Base-by-base conservation (phyloP, 2,113 vertebrate genomes). In the Oreochromis tanganicae region DNA sequence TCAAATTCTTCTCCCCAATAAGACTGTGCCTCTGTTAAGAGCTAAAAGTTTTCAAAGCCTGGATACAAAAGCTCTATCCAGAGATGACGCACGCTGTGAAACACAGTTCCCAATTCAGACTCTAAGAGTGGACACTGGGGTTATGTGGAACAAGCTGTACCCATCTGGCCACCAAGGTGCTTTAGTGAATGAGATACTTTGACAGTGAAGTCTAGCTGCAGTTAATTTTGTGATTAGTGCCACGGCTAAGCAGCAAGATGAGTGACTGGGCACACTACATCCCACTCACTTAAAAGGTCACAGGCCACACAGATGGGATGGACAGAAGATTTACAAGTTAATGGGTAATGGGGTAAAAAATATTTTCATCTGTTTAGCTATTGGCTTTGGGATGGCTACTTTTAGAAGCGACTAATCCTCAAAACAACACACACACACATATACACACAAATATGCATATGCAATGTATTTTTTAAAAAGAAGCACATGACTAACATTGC, bases 291-390 rank as follows among this genome's bases (percentile, higher is more conserved):
- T 24, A 16, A 5, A 68, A 88, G 88, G 63, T 89, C 83, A 87
- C 24, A 52, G 75, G 81, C 10, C 59, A 83, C 24, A 38, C 91
- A 90, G 86, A 91, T 88, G 89, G 84, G 59, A 73, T 7, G 57
- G 38, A 75, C 71, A 16, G 66, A 57, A 54, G 82, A 88, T 84
- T 84, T 87, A 61, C 61, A 83, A 91, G 86, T 88, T 79, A 81
- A 63, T 79, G 82, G 73, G 57, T 88, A 81, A 90, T 83, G 43
- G 82, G 36, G 36, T 87, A 78, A 84, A 89, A 85, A 85, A 87
- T 41, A 41, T 5, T 32, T 21, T 79, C 56, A 14, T 85, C 86
- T 80, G 89, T 84, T 59, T 68, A 5, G 52, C 50, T 71, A 73
- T 83, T 16, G 71, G 61, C 36, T 86, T 71, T 46, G 3, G 46